Evolutionary conservation across 2,888 invertebrate species (phyloP).

Genomic region (Dynastes hyllus): DNA sequence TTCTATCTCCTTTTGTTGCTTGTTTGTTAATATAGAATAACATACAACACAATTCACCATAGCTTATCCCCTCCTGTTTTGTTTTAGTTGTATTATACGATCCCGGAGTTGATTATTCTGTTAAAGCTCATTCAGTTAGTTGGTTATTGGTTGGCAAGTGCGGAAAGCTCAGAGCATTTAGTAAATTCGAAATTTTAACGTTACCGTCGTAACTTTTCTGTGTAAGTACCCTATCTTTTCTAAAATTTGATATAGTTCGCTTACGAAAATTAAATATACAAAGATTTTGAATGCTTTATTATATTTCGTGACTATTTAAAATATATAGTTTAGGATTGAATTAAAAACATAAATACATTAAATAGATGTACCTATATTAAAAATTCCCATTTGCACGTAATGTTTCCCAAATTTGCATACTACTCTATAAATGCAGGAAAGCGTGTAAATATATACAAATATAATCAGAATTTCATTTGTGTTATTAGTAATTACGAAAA

Average conservation of each 20-base stretch:
- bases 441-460: too few species aligned
- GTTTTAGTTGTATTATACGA: conserved; percentile 24
- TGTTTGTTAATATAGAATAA: conserved; percentile 19
- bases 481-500: too few species aligned
- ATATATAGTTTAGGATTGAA: too few species aligned
- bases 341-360: too few species aligned
- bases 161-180: conserved; percentile 21
- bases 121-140: conserved; percentile 48
- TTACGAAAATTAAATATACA: too few species aligned
- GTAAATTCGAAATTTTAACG: conserved; percentile 19
- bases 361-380: too few species aligned
- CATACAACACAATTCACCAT: conserved; percentile 24
- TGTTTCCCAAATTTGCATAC: neutral
- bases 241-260: neutral
- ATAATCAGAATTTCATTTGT: too few species aligned
- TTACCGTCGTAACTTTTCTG: conserved; percentile 6
- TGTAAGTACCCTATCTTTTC: conserved; percentile 23
- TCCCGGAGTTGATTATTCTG: conserved; percentile 40
- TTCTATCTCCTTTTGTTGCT: conserved; percentile 20
- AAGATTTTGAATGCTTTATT: too few species aligned
- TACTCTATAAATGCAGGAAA: neutral
- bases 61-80: conserved; percentile 30
- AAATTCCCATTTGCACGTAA: neutral
- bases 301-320: too few species aligned
- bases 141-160: conserved; percentile 43